Conservation (phyloP, 2,888 invertebrate species). For the Ochropleura leucogaster region DNA sequence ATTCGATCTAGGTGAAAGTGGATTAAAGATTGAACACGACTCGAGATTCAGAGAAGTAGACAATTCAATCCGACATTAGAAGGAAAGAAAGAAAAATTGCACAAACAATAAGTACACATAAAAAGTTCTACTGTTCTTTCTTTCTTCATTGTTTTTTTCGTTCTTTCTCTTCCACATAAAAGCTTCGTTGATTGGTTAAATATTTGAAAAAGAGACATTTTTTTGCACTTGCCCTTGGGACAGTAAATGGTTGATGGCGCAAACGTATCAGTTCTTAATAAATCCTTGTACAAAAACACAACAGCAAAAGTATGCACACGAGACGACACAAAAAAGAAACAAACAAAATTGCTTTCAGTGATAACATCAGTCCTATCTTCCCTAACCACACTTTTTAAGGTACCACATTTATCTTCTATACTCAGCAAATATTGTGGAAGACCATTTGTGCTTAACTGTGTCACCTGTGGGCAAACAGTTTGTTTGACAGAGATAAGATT, state of each 20-base stretch:
- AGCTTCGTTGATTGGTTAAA: background rate
- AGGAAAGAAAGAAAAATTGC: too few relatives aligned
- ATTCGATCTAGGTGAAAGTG: slow-evolving; percentile 45
- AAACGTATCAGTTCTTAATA: background rate
- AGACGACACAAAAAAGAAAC: background rate
- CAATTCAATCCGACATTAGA: too few relatives aligned
- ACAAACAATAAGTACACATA: too few relatives aligned
- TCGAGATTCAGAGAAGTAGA: background rate
- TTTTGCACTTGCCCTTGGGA: background rate
- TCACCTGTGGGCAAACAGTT: slow-evolving; percentile 76
- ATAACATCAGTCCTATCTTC: slow-evolving; percentile 40
- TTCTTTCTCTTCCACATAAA: background rate
- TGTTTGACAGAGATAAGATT: slow-evolving; percentile 65
- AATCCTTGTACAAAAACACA: background rate
- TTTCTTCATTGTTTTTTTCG: too few relatives aligned
- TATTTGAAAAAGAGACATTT: too few relatives aligned
- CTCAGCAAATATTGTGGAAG: slow-evolving; percentile 74
- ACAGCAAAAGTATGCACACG: too few relatives aligned
- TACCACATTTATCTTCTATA: slow-evolving; percentile 61
- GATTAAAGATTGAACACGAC: slow-evolving; percentile 2
- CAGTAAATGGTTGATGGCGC: background rate
- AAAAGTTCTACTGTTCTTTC: too few relatives aligned
- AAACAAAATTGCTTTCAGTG: slow-evolving; percentile 2
- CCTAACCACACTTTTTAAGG: slow-evolving; percentile 47
- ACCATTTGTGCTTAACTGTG: slow-evolving; percentile 72